Base-by-base conservation (phyloP, 2,113 vertebrate genomes). In the Daphoenositta chrysoptera region DNA sequence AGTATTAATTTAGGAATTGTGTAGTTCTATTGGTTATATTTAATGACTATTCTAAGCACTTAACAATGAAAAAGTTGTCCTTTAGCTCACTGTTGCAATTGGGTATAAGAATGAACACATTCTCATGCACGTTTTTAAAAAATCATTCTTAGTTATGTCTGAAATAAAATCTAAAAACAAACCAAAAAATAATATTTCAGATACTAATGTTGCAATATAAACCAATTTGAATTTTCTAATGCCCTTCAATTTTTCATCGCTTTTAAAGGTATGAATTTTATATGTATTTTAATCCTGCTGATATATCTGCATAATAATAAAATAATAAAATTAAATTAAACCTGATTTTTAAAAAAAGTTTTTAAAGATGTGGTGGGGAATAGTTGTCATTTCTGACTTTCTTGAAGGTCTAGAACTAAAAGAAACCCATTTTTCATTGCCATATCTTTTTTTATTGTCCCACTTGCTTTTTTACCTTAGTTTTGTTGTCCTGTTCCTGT, bases 331-430 rank as follows among this genome's bases (percentile, higher is more conserved):
- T 91, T 93, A 97, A 97, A 90, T 94, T 98, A 97, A 98, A 98
- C 80, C 13, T 54, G 40, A 60, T 83, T 94, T 61, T 66, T 96
- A 94, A 86, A 96, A 95, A 96, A 23, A 92, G 37, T 93, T 73
- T 96, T 97, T 98, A 98, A 98, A 98, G 71, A 81, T 93, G 44
- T 96, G 94, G 95, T 98, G 97, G 97, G 96, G 97, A 97, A 96
- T 97, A 98, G 98, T 94, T 96, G 64, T 97, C 78, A 61, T 96
- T 95, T 89, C 94, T 96, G 87, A 39, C 66, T 97, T 97, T 96
- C 73, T 80, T 39, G 97, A 97, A 94, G 96, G 94, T 97, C 84
- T 89, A 83, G 56, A 64, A 64, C 63, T 96, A 23, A 35, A 24
- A 90, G 83, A 93, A 96, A 97, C 71, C 83, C 56, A 40, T 76